Evolutionary conservation across 1,140 invertebrate genomes (phyloP).

Genomic region (Temnothorax curvispinosus): DNA sequence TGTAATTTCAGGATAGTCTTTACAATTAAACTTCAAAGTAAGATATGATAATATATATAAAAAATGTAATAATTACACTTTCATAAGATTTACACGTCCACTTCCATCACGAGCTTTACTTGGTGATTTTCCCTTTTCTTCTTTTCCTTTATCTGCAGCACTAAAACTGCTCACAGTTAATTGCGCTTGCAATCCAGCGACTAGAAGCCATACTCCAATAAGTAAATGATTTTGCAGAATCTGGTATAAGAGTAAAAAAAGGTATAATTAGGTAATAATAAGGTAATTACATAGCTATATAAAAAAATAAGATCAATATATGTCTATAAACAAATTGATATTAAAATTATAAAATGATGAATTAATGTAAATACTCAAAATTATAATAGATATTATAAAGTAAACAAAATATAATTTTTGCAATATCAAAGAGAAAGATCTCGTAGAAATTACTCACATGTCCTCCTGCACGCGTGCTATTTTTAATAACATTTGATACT

Average conservation of each 20-base stretch:
- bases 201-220: slow-evolving; percentile 94
- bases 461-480: slow-evolving; percentile 94
- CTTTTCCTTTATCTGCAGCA: slow-evolving; percentile 86
- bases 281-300: neutral
- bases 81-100: slow-evolving; percentile 88
- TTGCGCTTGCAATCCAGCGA: slow-evolving; percentile 93
- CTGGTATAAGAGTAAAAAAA: slow-evolving; percentile 82
- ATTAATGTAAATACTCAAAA: neutral
- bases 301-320: neutral
- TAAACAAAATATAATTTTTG: slow-evolving; percentile 32
- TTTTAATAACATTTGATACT: slow-evolving; percentile 92
- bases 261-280: slow-evolving; percentile 22
- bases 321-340: neutral
- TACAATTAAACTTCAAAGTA: neutral
- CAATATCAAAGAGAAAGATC: slow-evolving; percentile 24
- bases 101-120: slow-evolving; percentile 88
- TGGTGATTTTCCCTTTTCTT: slow-evolving; percentile 89
- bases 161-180: slow-evolving; percentile 87
- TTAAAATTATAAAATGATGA: neutral
- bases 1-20: neutral
- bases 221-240: slow-evolving; percentile 95
- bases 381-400: slow-evolving; percentile 17
- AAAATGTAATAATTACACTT: slow-evolving; percentile 86
- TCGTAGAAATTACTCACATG: slow-evolving; percentile 88
- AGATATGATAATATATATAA: slow-evolving; percentile 7